Base-by-base conservation (phyloP, 2,113 vertebrate species). In the Indri indri region DNA sequence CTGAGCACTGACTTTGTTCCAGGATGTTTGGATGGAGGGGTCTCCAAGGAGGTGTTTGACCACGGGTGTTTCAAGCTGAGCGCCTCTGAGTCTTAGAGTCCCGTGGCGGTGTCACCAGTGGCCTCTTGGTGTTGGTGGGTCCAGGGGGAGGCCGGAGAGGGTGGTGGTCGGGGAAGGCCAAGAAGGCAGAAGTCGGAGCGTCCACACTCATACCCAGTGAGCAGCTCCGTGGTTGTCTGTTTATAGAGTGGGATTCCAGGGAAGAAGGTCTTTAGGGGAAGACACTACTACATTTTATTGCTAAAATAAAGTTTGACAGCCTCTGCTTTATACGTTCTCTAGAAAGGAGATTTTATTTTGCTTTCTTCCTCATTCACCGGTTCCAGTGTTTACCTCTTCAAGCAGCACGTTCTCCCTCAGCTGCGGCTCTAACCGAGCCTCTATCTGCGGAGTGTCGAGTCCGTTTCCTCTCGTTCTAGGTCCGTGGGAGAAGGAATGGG, bases 221-320 rank as follows among this genome's bases (percentile, higher is more conserved):
- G 30, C 42, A 32, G 37, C 22, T 47, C 30, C 0, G 0, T 17
- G 5, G 37, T 7, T 11, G 3, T 47, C 63, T 76, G 14, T 20
- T 71, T 18, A 7, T 25, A 13, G 50, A 17, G 0, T n/a, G 61
- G 73, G n/a, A 61, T 54, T 86, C 66, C 68, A 71, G 30, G 52
- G 30, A 74, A 70, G 80, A 79, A 83, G 8, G 12, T 52, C 68
- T 88, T 45, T 13, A 40, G 18, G 68, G 63, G 52, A 30, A 81
- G 42, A 4, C 22, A 3, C n/a, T 42, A 73, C 80, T 80, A 37
- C 42, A 42, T 88, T 92, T 80, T 42, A 84, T 71, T 54, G n/a
- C 16, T 66, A 65, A 89, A 65, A 86, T 96, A 65, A 89, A 93
- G 40, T 81, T n/a, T 71, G 47, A 94, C 92, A 87, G 61, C 50